Base-by-base conservation (phyloP, 2,888 invertebrate species). In the Cistogaster globosa region DNA sequence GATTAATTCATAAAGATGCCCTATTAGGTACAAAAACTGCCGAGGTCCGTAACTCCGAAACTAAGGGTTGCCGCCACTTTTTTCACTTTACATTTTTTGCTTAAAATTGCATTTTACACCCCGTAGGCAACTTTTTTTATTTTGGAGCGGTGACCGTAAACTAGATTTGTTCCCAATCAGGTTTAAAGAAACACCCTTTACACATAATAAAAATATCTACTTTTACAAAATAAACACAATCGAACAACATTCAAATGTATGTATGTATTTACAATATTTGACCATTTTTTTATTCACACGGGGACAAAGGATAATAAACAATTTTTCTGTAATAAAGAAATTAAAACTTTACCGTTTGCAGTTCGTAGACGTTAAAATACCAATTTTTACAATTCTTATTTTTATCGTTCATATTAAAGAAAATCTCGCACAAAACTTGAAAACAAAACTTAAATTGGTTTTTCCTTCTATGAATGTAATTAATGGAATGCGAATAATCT, bases 401-500 rank as follows among this genome's bases (percentile, higher is more conserved):
- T 22, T 42, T 62, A 8, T 5, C 6, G 4, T 32, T 32, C 6
- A 32, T 32, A 32, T 32, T 7, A 0, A 32, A 0, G 6, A 22
- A 22, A 16, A 48, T 26, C 20, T 65, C 16, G 20, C 53, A 38
- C 36, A 55, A 38, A 58, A 20, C 0, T 57, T 26, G 51, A 51
- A 42, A 38, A 57, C 45, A 58, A 58, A 63, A 45, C 72, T 55
- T n/a, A n/a, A 75, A 42, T 65, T 68, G 57, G 53, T 79, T 74
- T 80, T 78, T 63, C 53, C 63, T 65, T 71, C n/a, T 71, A 69
- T 51, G 82, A 86, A 84, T 58, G 78, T 58, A 84, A 77, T 67
- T 57, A 81, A 69, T 62, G 84, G 87, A 83, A 87, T 87, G 83
- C 83, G 51, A 80, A 83, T 84, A 86, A 87, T 87, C 82, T 63